These are phyloP conservation scores for Chorisops tibialis DNA, from an alignment of 2,888 invertebrate genomes.

Conservation along the genomic window DNA sequence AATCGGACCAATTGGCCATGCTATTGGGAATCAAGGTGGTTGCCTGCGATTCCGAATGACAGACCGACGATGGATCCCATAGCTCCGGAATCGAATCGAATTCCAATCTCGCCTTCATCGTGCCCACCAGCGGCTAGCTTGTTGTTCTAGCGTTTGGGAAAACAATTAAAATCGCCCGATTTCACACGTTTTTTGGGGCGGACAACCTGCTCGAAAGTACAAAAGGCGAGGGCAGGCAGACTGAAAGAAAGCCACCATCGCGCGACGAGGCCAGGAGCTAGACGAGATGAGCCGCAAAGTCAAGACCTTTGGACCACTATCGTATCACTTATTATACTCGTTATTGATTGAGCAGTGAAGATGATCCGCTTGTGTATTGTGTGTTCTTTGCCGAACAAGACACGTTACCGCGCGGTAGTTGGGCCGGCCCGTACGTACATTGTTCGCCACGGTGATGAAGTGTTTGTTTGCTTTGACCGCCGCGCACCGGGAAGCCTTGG, in stretches of 20 bases:
- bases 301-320: neutral
- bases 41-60: neutral
- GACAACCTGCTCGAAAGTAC: neutral
- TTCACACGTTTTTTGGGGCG: conserved; percentile 28
- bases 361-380: conserved; percentile 3
- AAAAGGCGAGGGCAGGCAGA: neutral
- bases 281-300: neutral
- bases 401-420: conserved; percentile 22
- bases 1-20: conserved; percentile 14
- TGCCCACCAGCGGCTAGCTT: conserved; percentile 4
- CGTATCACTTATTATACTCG: conserved; percentile 17
- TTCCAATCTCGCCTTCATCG: neutral
- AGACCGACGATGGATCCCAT: conserved; percentile 16
- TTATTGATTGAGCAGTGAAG: conserved; percentile 17
- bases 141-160: conserved; percentile 11
- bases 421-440: neutral
- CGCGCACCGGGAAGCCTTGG: conserved; percentile 4
- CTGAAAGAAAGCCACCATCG: neutral
- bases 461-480: conserved; percentile 30
- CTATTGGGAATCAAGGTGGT: no score
- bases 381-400: conserved; percentile 21
- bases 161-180: conserved; percentile 28
- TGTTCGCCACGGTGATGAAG: neutral
- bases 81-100: conserved; percentile 20
- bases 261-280: neutral